phyloP scores from a whole-genome alignment of 2,113 vertebrate genomes.

The Octodon degus region DNA sequence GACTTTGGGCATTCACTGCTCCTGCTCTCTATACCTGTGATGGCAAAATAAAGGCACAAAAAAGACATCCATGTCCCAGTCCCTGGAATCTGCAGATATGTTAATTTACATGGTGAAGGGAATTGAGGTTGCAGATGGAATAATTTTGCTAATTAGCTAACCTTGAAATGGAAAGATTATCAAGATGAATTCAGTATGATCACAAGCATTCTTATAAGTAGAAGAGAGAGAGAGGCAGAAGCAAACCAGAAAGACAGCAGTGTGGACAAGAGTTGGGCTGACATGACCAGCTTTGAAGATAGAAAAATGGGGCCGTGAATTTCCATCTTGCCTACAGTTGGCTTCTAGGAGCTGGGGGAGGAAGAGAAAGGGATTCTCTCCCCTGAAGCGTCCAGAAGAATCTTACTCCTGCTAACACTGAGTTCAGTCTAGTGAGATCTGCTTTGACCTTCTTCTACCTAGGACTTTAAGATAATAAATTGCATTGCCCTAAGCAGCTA shows the following conservation, averaged over 20 bases:
- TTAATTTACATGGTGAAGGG: background rate
- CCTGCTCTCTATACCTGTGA: background rate
- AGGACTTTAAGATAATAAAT: background rate
- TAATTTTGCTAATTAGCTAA: background rate
- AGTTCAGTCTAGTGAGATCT: background rate
- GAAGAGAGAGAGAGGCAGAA: background rate
- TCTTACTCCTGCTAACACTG: background rate
- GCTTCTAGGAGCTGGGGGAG: background rate
- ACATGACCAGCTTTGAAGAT: background rate
- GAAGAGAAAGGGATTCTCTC: background rate
- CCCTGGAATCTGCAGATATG: background rate
- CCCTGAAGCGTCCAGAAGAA: background rate
- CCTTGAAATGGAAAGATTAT: background rate
- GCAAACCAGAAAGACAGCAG: background rate
- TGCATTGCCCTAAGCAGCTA: background rate
- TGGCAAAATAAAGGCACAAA: background rate
- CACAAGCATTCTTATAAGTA: background rate
- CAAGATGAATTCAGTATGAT: background rate
- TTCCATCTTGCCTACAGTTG: background rate
- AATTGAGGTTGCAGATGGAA: background rate
- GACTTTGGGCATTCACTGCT: background rate
- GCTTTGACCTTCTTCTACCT: conserved; percentile 25
- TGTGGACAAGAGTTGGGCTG: background rate
- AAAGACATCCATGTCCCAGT: background rate
- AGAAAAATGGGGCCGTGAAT: background rate